These are phyloP conservation scores for Heliconius himera DNA, from an alignment of 1,140 invertebrate genomes.

Conservation along the genomic window DNA sequence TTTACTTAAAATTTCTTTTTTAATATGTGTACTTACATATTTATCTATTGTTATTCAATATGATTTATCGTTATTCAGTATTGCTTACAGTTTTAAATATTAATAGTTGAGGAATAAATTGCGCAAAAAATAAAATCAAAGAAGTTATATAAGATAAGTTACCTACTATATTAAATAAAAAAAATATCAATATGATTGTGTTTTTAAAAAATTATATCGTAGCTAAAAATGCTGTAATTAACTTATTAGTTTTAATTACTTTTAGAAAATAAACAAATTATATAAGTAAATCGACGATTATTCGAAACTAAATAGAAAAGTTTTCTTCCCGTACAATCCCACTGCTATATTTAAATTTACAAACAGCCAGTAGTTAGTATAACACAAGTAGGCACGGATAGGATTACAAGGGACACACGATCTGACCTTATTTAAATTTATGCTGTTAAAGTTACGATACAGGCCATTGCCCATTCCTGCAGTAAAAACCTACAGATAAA, in stretches of 20 bases:
- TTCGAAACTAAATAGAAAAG: no score
- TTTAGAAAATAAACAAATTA: no score
- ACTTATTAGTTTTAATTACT: no score
- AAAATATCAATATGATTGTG: neutral
- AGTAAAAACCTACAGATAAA: neutral
- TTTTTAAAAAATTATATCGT: neutral
- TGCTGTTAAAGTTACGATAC: neutral
- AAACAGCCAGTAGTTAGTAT: neutral
- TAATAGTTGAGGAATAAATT: neutral
- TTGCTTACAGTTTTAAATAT: neutral
- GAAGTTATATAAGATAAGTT: no score
- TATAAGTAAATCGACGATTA: no score
- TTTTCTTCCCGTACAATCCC: no score
- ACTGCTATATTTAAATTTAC: neutral
- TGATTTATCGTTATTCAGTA: neutral
- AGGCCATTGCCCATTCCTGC: neutral
- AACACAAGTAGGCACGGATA: neutral
- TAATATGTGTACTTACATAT: no score
- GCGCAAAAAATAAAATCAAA: neutral
- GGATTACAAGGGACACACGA: neutral
- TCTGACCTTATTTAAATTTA: conserved; percentile 1
- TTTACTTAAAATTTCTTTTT: no score
- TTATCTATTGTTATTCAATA: no score
- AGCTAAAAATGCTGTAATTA: neutral
- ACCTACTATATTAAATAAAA: no score